A percentile compares a stretch with the other conserved stretches of the same genome.
These are phyloP conservation scores for Pristionchus maxplancki DNA, from an alignment of 2,888 invertebrate species.

Conservation along the genomic window DNA sequence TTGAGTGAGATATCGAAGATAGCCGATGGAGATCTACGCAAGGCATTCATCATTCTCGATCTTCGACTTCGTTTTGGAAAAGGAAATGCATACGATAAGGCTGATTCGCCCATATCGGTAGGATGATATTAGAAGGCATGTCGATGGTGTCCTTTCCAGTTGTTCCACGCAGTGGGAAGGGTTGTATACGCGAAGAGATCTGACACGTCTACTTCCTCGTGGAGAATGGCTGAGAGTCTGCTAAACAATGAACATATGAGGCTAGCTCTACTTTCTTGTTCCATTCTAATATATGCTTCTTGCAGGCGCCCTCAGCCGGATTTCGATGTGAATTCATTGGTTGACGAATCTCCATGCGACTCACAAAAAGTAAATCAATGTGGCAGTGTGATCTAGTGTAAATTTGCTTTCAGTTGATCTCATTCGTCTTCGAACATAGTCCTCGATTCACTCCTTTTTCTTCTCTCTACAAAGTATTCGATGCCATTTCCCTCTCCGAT, in stretches of 20 bases:
- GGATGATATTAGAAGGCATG: background rate
- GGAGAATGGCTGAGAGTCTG: background rate
- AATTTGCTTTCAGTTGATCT: constrained; percentile 1
- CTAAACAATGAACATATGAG: constrained; percentile 11
- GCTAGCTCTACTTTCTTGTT: background rate
- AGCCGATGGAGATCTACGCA: constrained; percentile 41
- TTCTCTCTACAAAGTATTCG: constrained; percentile 21
- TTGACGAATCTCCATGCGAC: constrained; percentile 30
- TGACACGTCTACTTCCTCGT: background rate
- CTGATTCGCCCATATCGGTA: constrained; percentile 31
- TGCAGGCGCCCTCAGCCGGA: constrained; percentile 22
- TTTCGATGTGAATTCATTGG: constrained; percentile 24
- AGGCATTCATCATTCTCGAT: constrained; percentile 25
- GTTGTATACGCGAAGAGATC: constrained; percentile 48
- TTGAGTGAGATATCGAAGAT: background rate
- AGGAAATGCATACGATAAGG: constrained; percentile 3
- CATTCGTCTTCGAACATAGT: constrained; percentile 27
- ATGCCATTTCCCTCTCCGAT: constrained; percentile 41
- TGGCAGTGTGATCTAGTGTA: background rate
- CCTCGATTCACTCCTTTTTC: constrained; percentile 38
- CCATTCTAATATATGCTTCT: background rate
- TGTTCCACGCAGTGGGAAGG: constrained; percentile 48
- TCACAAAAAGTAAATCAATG: background rate
- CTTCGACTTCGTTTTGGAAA: background rate
- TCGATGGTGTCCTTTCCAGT: background rate